phyloP scores from a whole-genome alignment of 2,113 vertebrate genomes.

The Cyanoramphus novaezelandiae region DNA sequence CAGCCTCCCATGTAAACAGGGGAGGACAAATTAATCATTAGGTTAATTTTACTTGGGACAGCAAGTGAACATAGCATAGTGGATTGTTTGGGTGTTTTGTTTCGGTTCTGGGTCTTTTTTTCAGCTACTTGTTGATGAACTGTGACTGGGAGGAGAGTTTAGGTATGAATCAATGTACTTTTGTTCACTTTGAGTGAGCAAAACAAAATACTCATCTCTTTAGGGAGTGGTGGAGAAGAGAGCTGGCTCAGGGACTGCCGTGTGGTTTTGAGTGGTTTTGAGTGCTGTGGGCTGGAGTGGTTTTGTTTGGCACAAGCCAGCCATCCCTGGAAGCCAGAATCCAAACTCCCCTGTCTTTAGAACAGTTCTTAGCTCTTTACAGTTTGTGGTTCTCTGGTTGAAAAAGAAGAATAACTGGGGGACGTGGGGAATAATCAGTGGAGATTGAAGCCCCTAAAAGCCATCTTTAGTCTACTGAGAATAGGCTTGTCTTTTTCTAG shows the following conservation, averaged over 20 bases:
- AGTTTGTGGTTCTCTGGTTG: background rate
- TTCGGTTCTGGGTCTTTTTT: background rate
- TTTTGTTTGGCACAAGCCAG: background rate
- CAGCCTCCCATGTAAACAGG: background rate
- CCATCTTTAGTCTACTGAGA: background rate
- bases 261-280: background rate
- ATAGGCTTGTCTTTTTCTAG: background rate
- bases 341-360: background rate
- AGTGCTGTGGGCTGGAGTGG: background rate
- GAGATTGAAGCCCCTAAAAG: background rate
- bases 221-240: background rate
- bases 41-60: constrained; percentile 22
- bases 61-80: background rate
- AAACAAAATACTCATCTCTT: background rate
- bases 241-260: background rate
- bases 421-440: background rate
- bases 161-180: background rate
- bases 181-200: background rate
- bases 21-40: constrained; percentile 18
- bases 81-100: background rate
- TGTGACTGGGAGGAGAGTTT: background rate
- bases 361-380: background rate
- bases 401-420: background rate
- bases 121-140: background rate
- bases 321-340: background rate